A percentile compares a stretch with the other conserved stretches of the same genome.
Conservation (phyloP, 2,113 vertebrate species). For the Pollimyrus isidori region DNA sequence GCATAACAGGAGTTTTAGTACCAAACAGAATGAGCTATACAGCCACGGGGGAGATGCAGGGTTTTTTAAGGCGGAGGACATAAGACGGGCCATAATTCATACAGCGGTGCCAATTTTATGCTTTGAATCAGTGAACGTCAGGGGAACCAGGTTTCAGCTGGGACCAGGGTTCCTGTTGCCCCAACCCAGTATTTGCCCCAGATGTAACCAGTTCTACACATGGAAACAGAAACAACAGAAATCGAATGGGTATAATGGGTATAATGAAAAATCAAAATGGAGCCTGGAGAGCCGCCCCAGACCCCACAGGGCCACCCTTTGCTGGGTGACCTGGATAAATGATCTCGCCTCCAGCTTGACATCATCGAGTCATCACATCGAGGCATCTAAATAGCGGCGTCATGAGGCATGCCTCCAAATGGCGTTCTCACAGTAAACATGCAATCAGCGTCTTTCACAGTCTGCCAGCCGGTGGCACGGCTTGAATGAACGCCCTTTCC, state of each 20-base stretch:
- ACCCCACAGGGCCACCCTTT: neutral
- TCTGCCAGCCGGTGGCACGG: neutral
- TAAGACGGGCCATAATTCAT: neutral
- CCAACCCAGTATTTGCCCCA: neutral
- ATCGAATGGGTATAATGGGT: neutral
- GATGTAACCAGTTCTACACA: neutral
- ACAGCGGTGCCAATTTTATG: neutral
- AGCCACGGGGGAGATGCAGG: neutral
- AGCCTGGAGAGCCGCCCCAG: neutral
- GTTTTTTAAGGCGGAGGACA: neutral
- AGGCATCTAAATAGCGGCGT: neutral
- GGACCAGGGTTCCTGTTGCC: neutral
- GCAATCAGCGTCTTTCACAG: neutral
- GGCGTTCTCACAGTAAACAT: neutral
- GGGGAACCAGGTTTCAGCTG: neutral
- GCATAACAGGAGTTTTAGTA: neutral
- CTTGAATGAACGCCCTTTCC: neutral
- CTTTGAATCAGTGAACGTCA: neutral
- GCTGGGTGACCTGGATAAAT: neutral
- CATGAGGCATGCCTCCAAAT: neutral
- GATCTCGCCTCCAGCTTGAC: neutral
- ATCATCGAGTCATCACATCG: neutral
- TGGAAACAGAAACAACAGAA: neutral
- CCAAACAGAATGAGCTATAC: neutral
- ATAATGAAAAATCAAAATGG: neutral